Percentiles rank a stretch among this genome's conserved stretches.
phyloP scores from a whole-genome alignment of 2,113 vertebrate genomes.

The Epinephelus fuscoguttatus region DNA sequence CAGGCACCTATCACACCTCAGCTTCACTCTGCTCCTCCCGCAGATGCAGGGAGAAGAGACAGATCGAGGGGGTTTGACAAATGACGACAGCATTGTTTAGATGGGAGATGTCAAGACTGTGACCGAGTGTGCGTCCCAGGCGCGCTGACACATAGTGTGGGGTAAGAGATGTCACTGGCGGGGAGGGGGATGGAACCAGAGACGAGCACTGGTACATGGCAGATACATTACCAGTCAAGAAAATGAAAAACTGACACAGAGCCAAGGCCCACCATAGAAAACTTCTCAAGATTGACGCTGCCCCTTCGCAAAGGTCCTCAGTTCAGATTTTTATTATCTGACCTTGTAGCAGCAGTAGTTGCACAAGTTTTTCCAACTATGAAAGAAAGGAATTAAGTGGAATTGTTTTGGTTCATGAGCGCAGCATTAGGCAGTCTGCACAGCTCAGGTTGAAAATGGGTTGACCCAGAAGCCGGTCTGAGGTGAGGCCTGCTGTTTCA shows the following conservation, averaged over 20 bases:
- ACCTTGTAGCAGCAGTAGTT: conserved; percentile 34
- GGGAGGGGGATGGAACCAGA: not conserved
- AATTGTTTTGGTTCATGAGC: conserved; percentile 36
- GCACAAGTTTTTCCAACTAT: conserved; percentile 18
- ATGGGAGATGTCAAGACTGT: conserved; percentile 61
- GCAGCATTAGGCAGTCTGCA: conserved; percentile 33
- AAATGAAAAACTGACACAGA: conserved; percentile 30
- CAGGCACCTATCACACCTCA: conserved; percentile 66
- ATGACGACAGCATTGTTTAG: conserved; percentile 68
- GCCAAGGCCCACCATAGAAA: not conserved
- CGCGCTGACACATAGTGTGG: conserved; percentile 46
- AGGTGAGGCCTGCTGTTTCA: conserved; percentile 32
- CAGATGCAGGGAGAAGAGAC: conserved; percentile 47
- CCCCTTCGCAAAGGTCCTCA: conserved; percentile 18
- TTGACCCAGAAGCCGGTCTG: conserved; percentile 41
- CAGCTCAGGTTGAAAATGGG: conserved; percentile 48
- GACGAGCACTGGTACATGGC: conserved; percentile 1
- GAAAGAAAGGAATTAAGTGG: conserved; percentile 28
- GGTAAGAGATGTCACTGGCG: conserved; percentile 27
- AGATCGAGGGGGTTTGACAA: conserved; percentile 70
- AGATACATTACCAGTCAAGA: conserved; percentile 31
- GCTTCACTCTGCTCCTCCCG: conserved; percentile 54
- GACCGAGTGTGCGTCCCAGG: conserved; percentile 53
- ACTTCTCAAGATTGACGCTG: not conserved
- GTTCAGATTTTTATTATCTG: conserved; percentile 22